phyloP scores from a whole-genome alignment of 2,888 invertebrate species.

The Ophion costatus region DNA sequence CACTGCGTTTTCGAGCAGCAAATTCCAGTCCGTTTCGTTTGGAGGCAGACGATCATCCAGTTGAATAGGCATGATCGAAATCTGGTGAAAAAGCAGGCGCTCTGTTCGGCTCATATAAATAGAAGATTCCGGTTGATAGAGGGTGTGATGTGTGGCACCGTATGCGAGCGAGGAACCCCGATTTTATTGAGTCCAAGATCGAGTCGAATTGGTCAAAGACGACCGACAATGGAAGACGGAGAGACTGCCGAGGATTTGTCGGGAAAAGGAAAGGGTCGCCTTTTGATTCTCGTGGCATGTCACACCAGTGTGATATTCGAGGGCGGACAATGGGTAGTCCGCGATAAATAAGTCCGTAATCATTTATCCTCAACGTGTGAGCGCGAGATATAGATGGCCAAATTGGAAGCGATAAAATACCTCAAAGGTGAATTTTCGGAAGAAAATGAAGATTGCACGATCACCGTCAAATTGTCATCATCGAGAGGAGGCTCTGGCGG shows the following conservation, averaged over 20 bases:
- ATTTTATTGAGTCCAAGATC: constrained; percentile 19
- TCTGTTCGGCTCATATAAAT: neutral
- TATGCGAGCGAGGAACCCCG: neutral
- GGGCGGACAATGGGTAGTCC: constrained; percentile 46
- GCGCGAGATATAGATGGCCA: constrained; percentile 1
- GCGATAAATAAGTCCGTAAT: constrained; percentile 77
- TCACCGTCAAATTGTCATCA: constrained; percentile 56
- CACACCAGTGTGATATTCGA: constrained; percentile 44
- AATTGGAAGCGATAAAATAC: constrained; percentile 67
- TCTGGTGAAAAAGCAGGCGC: neutral
- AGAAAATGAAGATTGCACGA: constrained; percentile 29
- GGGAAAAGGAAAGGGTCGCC: constrained; percentile 71
- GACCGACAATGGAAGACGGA: constrained; percentile 26
- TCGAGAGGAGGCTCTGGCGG: constrained; percentile 41
- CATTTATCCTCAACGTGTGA: constrained; percentile 71
- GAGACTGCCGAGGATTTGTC: constrained; percentile 51
- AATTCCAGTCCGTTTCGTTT: neutral
- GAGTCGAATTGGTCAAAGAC: constrained; percentile 16
- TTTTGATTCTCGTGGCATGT: constrained; percentile 58
- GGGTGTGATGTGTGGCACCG: constrained; percentile 16
- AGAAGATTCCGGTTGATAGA: neutral
- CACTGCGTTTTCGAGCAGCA: neutral
- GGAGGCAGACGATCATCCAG: neutral
- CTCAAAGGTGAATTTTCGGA: constrained; percentile 72
- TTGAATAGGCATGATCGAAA: neutral